phyloP scores from a whole-genome alignment of 2,888 invertebrate genomes.

The Leucophora obtusa region DNA sequence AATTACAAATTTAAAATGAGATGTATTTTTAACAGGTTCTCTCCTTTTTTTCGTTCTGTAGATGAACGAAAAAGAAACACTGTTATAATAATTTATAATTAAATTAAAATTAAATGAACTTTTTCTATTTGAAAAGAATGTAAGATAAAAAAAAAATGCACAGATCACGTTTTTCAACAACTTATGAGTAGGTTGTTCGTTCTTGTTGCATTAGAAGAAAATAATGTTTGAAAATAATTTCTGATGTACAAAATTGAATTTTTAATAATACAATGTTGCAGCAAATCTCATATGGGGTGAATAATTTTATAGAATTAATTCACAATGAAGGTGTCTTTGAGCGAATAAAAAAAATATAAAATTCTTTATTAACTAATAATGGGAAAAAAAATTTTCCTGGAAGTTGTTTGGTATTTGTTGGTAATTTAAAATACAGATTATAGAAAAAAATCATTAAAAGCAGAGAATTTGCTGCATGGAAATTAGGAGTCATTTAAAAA shows the following conservation, averaged over 20 bases:
- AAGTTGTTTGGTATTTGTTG: too few relatives aligned
- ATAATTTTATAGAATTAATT: not conserved
- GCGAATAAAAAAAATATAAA: not conserved
- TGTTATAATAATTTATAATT: constrained; percentile 61
- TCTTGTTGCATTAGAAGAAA: not conserved
- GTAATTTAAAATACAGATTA: too few relatives aligned
- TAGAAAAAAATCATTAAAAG: too few relatives aligned
- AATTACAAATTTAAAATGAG: not conserved
- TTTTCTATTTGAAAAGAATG: constrained; percentile 35
- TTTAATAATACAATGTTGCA: not conserved
- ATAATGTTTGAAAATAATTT: not conserved
- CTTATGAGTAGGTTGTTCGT: constrained; percentile 29
- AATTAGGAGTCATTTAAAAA: too few relatives aligned
- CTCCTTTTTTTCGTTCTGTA: constrained; percentile 15
- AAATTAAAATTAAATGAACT: constrained; percentile 54
- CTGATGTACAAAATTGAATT: not conserved
- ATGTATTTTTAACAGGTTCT: constrained; percentile 42
- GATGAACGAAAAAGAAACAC: constrained; percentile 17
- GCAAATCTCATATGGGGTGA: not conserved
- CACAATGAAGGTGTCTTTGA: not conserved
- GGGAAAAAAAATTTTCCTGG: too few relatives aligned
- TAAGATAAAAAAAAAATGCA: not conserved
- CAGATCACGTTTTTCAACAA: constrained; percentile 21
- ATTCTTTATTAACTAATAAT: too few relatives aligned
- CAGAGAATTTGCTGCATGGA: too few relatives aligned